Conservation (phyloP, 2,113 vertebrate genomes). For the Toxotes jaculatrix region DNA sequence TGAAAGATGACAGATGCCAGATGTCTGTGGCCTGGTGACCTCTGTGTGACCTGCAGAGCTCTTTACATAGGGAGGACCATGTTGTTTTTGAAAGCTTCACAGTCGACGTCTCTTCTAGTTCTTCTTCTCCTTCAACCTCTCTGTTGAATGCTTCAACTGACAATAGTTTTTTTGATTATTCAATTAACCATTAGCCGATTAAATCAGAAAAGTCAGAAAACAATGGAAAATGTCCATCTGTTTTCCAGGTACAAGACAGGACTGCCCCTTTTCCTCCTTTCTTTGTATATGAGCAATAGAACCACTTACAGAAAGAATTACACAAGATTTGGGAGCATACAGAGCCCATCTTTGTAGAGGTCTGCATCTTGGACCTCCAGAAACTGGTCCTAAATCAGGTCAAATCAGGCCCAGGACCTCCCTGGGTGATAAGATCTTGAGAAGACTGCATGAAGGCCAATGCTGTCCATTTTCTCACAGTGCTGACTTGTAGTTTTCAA, state of each 20-base stretch:
- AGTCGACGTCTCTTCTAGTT: not conserved
- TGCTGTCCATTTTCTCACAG: too few relatives aligned
- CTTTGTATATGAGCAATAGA: not conserved
- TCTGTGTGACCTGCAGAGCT: slow-evolving; percentile 20
- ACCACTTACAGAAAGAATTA: not conserved
- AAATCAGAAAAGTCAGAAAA: not conserved
- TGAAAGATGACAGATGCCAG: slow-evolving; percentile 17
- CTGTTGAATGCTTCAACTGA: not conserved
- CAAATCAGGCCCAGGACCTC: too few relatives aligned
- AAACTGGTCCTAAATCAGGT: too few relatives aligned
- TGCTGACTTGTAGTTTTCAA: too few relatives aligned
- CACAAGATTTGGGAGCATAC: too few relatives aligned
- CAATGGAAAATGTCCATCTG: not conserved
- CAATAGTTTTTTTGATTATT: not conserved
- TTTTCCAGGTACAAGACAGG: not conserved
- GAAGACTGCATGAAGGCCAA: too few relatives aligned
- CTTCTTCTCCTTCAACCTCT: not conserved
- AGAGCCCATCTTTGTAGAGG: too few relatives aligned
- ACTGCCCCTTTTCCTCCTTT: not conserved
- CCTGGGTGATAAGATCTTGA: too few relatives aligned
- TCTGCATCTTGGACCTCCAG: too few relatives aligned
- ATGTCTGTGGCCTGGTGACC: slow-evolving; percentile 34
- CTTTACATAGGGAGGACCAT: not conserved
- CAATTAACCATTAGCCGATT: not conserved
- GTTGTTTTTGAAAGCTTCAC: not conserved